Base-by-base conservation (phyloP, 2,888 invertebrate species). In the Caenorhabditis sp. region DNA sequence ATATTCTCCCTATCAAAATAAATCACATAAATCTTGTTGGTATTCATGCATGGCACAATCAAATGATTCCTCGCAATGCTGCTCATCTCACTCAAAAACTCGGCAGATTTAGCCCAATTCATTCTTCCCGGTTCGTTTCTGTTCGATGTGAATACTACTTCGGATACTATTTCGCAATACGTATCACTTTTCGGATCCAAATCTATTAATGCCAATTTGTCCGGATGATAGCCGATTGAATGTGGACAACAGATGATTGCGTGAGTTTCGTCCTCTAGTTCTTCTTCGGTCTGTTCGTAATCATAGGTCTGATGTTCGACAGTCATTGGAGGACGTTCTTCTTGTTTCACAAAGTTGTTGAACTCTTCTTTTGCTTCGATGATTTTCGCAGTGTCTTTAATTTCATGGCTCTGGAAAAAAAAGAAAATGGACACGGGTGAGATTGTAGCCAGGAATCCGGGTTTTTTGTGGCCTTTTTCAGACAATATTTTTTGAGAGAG, bases 21-120 rank as follows among this genome's bases (percentile, higher is more conserved):
- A 0, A 96, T 90, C 23, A 94, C 90, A 86, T 95, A 96, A 67
- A 97, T 91, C 62, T 94, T 92, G 87, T 93, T 92, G 0, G 94
- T 93, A 77, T 92, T 91, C 21, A 97, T 87, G 59, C 92, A 91
- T 0, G 97, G 96, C 72, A 97, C 88, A 4, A 97, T 91, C 36
- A 97, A 89, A 55, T 93, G 92, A 88, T 94, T 92, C 24, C 97
- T 91, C 5, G 51, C 36, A 10, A 74, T 26, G 26, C 66, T 76
- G 27, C 51, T 63, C 68, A 82, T 77, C 27, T 84, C 81, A 12
- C 49, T 68, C 14, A 77, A 37, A 1, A 62, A 71, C 14, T 71
- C 62, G 3, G 82, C 82, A 1, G 78, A 75, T n/a, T 76, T 67
- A 5, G 73, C 69, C 81, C 81, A 81, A 49, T 79, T 79, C 55